Evolutionary conservation across 2,888 invertebrate species (phyloP), one percentile per base, ranked within the genome.

Genomic region (Cephalotes varians): DNA sequence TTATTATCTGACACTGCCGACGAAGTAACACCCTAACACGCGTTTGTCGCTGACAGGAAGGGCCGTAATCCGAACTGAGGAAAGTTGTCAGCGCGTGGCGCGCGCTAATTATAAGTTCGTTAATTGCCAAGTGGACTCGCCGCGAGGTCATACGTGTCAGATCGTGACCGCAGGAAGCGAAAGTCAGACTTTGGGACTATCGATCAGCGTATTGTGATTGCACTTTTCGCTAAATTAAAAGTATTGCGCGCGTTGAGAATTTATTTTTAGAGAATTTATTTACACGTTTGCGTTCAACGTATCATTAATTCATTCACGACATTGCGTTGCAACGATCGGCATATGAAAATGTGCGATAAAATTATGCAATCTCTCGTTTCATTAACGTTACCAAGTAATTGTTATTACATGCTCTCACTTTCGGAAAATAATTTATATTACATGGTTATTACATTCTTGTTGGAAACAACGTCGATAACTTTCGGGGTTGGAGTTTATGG

Each of bases 31-130:
- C 25, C 65, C 79, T 80, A 72, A 60, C 85, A 83, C 76, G 84
- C 69, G 84, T 77, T 81, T 82, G 81, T 79, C 82, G 76, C 58
- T 82, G 76, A 71, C 85, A 83, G 73, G 44, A 69, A 87, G 85
- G 76, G 81, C 82, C 82, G 90, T 90, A 90, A 87, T 87, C 85
- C 85, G 76, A 80, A 40, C 67, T 67, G 69, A 82, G 87, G 86
- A 85, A 87, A 89, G 87, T 88, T 90, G 86, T 86, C 86, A 85
- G 82, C 76, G 64, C 81, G 51, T 81, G 64, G 44, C 79, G 87
- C 83, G 86, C 89, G 88, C 89, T 92, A 92, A 92, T 92, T 92
- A 93, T 91, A 92, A 92, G 92, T 92, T 92, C 84, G 89, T 92
- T 92, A 92, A 92, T 92, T 93, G 92, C 91, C 81, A 90, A 84